phyloP scores from a whole-genome alignment of 2,113 vertebrate species.

The Amphilophus citrinellus region DNA sequence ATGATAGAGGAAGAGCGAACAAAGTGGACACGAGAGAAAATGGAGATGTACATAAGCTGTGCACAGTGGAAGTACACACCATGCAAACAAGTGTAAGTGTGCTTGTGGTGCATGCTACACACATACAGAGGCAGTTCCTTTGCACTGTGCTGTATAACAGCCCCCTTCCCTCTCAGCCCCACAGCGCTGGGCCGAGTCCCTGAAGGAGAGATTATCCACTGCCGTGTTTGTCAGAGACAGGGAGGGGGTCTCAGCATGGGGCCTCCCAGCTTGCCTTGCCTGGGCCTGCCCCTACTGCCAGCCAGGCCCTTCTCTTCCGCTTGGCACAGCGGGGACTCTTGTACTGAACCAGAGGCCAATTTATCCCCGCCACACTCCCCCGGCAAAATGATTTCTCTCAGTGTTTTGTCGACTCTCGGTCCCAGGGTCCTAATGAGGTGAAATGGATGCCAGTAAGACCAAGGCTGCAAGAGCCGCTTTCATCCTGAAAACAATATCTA shows the following conservation, averaged over 20 bases:
- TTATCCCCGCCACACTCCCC: conserved; percentile 70
- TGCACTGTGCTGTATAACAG: conserved; percentile 66
- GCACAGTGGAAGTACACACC: conserved; percentile 14
- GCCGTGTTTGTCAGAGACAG: conserved; percentile 80
- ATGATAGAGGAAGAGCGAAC: conserved; percentile 2
- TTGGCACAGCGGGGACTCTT: conserved; percentile 77
- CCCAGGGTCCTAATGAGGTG: conserved; percentile 81
- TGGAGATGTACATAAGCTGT: conserved; percentile 15
- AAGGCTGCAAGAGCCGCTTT: conserved; percentile 54
- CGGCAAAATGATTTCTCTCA: conserved; percentile 74
- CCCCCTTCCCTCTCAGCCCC: conserved; percentile 67
- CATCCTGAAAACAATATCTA: conserved; percentile 51
- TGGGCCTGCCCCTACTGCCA: conserved; percentile 82
- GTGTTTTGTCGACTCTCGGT: conserved; percentile 70
- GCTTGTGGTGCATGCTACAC: conserved; percentile 29
- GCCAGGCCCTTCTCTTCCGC: conserved; percentile 80
- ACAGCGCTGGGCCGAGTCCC: conserved; percentile 79
- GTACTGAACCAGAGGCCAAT: conserved; percentile 79
- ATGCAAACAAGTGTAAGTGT: conserved; percentile 40
- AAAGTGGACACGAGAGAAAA: background rate
- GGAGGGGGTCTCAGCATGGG: conserved; percentile 81
- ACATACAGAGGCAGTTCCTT: conserved; percentile 63
- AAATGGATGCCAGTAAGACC: conserved; percentile 78
- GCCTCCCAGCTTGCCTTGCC: conserved; percentile 71
- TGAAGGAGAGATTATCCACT: conserved; percentile 81